phyloP scores from a whole-genome alignment of 2,888 invertebrate species.

The Macrosoma leucophasiata region DNA sequence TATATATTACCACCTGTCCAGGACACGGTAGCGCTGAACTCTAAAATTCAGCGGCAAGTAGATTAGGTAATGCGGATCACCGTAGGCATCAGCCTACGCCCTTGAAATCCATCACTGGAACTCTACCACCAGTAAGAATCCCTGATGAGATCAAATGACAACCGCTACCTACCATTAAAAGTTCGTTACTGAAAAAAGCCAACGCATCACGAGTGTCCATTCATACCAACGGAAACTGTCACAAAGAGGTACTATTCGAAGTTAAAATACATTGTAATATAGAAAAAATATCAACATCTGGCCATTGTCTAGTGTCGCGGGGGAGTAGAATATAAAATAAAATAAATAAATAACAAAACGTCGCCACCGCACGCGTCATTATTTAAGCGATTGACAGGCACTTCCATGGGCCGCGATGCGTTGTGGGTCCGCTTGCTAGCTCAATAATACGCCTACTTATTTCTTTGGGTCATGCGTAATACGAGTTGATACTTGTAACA shows the following conservation, averaged over 20 bases:
- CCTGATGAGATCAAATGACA: too few relatives aligned
- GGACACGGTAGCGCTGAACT: too few relatives aligned
- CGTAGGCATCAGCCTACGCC: too few relatives aligned
- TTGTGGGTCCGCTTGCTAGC: conserved; percentile 34
- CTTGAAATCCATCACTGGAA: too few relatives aligned
- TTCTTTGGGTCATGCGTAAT: too few relatives aligned
- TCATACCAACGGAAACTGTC: conserved; percentile 52
- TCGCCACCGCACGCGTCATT: conserved; percentile 72
- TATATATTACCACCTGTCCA: too few relatives aligned
- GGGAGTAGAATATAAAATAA: conserved; percentile 56
- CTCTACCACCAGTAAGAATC: too few relatives aligned
- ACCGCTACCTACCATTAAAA: too few relatives aligned
- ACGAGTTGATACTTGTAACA: conserved; percentile 52
- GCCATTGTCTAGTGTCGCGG: conserved; percentile 62
- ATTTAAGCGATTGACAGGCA: conserved; percentile 73
- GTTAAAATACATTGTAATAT: conserved; percentile 68
- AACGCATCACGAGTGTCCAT: conserved; percentile 21
- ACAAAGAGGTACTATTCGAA: conserved; percentile 48
- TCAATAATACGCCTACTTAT: conserved; percentile 74
- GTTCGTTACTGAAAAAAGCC: too few relatives aligned
- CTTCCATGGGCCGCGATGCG: conserved; percentile 51
- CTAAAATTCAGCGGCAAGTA: too few relatives aligned
- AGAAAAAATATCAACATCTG: conserved; percentile 73
- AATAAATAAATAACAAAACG: conserved; percentile 69
- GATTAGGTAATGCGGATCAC: too few relatives aligned